Percentiles rank a stretch among this genome's conserved stretches.
Evolutionary conservation across 2,797 vertebrate species (phyloP).

Genomic region (Sebastes kiyomatsui): DNA sequence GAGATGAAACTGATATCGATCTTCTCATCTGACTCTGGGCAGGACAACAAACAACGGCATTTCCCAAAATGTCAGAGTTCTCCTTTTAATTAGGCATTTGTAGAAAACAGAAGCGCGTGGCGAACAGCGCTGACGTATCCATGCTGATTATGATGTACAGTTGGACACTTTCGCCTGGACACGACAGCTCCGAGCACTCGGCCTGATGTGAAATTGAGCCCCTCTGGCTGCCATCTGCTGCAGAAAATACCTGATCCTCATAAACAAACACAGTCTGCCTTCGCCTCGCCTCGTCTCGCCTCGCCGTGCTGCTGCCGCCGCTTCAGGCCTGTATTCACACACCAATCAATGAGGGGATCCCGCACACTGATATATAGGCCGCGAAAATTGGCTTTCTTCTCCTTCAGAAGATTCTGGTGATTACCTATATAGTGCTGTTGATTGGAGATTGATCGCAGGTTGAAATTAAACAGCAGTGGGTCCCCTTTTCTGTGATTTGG

Average conservation of each 20-base stretch:
- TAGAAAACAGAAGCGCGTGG: neutral
- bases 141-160: slow-evolving; percentile 23
- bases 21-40: slow-evolving; percentile 7
- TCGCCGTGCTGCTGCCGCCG: slow-evolving; percentile 1
- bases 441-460: slow-evolving; percentile 79
- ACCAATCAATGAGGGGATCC: slow-evolving; percentile 76
- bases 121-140: neutral
- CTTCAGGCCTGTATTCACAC: slow-evolving; percentile 62
- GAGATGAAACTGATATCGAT: slow-evolving; percentile 6
- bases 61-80: slow-evolving; percentile 38
- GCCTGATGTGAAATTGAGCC: slow-evolving; percentile 45
- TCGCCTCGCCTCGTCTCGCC: neutral
- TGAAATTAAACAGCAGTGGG: slow-evolving; percentile 71
- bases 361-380: slow-evolving; percentile 52
- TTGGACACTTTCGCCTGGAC: slow-evolving; percentile 14
- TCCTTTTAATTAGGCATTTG: slow-evolving; percentile 43
- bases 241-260: slow-evolving; percentile 60
- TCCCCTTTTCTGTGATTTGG: slow-evolving; percentile 61
- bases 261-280: slow-evolving; percentile 66
- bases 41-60: slow-evolving; percentile 11
- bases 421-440: slow-evolving; percentile 70
- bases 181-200: neutral
- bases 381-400: slow-evolving; percentile 76
- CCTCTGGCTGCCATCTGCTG: slow-evolving; percentile 54
- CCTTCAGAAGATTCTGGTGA: slow-evolving; percentile 68